phyloP scores from a whole-genome alignment of 2,113 vertebrate genomes.

The Mustelus asterias region DNA sequence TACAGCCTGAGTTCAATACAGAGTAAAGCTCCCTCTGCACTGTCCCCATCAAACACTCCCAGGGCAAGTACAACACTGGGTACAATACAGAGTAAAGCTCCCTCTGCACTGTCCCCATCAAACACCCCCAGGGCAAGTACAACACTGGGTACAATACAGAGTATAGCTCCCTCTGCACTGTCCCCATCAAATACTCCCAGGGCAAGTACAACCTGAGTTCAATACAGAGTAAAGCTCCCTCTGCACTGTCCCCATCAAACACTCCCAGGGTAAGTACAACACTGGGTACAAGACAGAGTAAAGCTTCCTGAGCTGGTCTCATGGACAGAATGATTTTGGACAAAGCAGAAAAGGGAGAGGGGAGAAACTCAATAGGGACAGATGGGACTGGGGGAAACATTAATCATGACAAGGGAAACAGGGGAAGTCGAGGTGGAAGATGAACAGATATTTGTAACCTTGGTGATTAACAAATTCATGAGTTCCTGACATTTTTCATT shows the following conservation, averaged over 20 bases:
- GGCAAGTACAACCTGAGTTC: background rate
- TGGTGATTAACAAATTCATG: background rate
- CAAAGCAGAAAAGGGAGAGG: background rate
- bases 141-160: background rate
- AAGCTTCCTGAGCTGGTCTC: background rate
- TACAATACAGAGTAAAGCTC: no score
- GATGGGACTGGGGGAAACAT: background rate
- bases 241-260: background rate
- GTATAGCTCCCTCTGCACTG: background rate
- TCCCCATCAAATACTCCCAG: background rate
- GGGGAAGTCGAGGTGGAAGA: background rate
- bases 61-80: no score
- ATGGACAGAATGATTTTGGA: background rate
- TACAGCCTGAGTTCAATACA: background rate
- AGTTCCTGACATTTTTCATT: background rate
- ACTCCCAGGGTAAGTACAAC: background rate
- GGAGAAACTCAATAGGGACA: background rate
- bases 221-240: background rate
- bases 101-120: background rate
- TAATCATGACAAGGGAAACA: background rate
- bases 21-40: no score
- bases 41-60: no score
- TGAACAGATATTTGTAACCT: background rate
- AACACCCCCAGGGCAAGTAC: background rate
- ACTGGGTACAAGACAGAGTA: background rate